Evolutionary conservation across 2,797 vertebrate genomes (phyloP).

Genomic region (Anguilla pacifica): DNA sequence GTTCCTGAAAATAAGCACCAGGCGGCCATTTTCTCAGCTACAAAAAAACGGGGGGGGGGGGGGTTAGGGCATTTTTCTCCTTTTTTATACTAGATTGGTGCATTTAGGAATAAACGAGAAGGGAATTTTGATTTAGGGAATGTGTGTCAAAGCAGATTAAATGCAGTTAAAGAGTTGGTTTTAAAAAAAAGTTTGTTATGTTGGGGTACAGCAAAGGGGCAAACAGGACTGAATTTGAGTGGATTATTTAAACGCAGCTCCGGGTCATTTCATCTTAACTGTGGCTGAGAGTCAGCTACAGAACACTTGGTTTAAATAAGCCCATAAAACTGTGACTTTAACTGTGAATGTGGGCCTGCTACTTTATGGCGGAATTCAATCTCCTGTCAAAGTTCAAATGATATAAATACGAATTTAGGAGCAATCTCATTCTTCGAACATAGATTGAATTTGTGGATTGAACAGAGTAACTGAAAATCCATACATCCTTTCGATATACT

Average conservation of each 20-base stretch:
- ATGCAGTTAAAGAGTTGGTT: not conserved
- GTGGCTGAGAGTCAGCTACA: not conserved
- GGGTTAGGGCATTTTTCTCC: not conserved
- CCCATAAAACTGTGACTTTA: not conserved
- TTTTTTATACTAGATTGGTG: not conserved
- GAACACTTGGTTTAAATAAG: not conserved
- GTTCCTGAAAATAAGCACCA: not conserved
- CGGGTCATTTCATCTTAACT: not conserved
- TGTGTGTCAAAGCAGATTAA: slow-evolving; percentile 18
- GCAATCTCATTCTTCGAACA: not conserved
- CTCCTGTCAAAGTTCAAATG: not conserved
- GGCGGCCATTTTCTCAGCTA: not conserved
- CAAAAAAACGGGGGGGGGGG: not conserved
- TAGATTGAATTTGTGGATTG: not conserved
- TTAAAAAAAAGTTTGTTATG: not conserved
- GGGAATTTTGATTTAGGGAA: not conserved
- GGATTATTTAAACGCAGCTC: not conserved
- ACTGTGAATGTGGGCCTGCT: not conserved
- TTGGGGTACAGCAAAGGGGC: not conserved
- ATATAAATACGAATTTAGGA: not conserved
- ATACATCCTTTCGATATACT: not conserved
- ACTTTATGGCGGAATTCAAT: not conserved
- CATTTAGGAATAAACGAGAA: not conserved
- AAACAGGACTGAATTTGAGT: not conserved
- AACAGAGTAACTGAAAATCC: not conserved